Evolutionary conservation across 1,140 invertebrate species (phyloP), one percentile per base, ranked within the genome.

Genomic region (Zaprionus camerounensis): DNA sequence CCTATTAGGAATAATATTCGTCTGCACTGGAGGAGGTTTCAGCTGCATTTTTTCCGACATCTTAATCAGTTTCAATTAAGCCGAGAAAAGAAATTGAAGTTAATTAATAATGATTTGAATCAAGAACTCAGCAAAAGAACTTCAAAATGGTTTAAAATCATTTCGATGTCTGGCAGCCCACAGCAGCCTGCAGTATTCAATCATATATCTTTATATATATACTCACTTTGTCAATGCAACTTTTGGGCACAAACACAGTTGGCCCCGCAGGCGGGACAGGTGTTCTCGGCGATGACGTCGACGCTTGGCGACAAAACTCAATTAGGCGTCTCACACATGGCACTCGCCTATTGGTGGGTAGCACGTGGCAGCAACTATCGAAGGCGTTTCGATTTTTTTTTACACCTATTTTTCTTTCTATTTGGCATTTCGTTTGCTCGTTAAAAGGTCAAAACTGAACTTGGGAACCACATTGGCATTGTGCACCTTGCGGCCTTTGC

Each of bases 311-410:
- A 64, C 41, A 59, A 75, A 76, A 76, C 68, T 71, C 38, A 76
- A 76, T 76, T 76, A 71, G 73, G 68, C 73, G 73, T 76, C 61
- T 71, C 61, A 24, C 72, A 61, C n/a, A 20, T 62, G 41, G 17
- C 28, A 66, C 22, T 59, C 56, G 12, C 17, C 9, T 36, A 20
- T 66, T 34, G 34, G 67, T 71, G 67, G 46, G 62, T 44, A 72
- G 55, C 53, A 53, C 13, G 20, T 31, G 44, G 57, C 53, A 46
- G 41, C 67, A 76, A 24, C 61, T 65, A 53, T 17, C 49, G 38
- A 41, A 58, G 13, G 55, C 49, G 34, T 65, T 62, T 51, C 46
- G 46, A 57, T 22, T 46, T 53, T 44, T 46, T 46, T 34, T n/a
- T 56, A 28, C 28, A n/a, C 5, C 5, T 61, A 20, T 31, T 55